phyloP scores from a whole-genome alignment of 2,797 vertebrate genomes.

The Leptoclinus maculatus region DNA sequence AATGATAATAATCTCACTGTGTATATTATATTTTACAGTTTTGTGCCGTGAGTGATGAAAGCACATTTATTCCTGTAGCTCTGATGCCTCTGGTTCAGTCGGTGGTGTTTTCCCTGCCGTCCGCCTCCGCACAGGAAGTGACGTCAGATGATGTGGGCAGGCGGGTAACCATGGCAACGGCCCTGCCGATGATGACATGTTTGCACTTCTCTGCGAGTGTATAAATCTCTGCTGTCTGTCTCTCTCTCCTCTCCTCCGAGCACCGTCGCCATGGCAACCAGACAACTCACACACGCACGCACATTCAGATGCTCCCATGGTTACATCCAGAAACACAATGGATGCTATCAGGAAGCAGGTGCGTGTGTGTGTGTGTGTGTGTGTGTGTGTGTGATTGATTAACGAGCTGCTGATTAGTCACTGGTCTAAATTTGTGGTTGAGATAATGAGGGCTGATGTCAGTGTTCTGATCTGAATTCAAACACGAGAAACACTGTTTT shows the following conservation, averaged over 20 bases:
- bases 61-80: slow-evolving; percentile 20
- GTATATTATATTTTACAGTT: not conserved
- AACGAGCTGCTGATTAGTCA: slow-evolving; percentile 44
- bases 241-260: slow-evolving; percentile 34
- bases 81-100: not conserved
- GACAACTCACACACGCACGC: slow-evolving; percentile 12
- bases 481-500: not conserved
- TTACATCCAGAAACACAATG: slow-evolving; percentile 7
- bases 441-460: slow-evolving; percentile 49
- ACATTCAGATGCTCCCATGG: slow-evolving; percentile 7
- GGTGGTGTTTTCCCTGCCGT: slow-evolving; percentile 60
- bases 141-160: slow-evolving; percentile 62
- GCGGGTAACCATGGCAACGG: slow-evolving; percentile 61
- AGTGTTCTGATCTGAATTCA: not conserved
- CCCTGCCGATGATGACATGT: slow-evolving; percentile 65
- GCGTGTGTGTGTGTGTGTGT: slow-evolving; percentile 4
- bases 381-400: slow-evolving; percentile 24
- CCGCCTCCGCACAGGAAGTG: slow-evolving; percentile 71
- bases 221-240: slow-evolving; percentile 31
- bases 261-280: slow-evolving; percentile 29
- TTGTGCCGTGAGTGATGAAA: not conserved
- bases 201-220: slow-evolving; percentile 41
- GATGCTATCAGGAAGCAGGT: not conserved
- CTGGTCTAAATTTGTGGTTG: slow-evolving; percentile 30
- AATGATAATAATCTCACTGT: not conserved